Evolutionary conservation across 1,140 invertebrate genomes (phyloP).

Genomic region (Vanessa tameamea): DNA sequence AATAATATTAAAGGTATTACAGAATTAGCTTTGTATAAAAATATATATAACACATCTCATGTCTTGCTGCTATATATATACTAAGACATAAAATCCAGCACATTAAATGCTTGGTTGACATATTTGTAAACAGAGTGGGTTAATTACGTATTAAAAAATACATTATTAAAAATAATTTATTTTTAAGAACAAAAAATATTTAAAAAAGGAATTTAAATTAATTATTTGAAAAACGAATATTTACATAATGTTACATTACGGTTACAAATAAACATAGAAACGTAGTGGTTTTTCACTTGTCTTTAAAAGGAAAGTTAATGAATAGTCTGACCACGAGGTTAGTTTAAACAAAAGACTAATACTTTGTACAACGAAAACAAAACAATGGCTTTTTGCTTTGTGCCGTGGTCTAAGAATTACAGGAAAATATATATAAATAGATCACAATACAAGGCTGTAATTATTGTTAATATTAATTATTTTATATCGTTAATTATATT

Average conservation of each 20-base stretch:
- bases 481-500: no score
- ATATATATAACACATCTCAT: neutral
- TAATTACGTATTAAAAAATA: no score
- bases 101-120: no score
- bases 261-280: slow-evolving; percentile 11
- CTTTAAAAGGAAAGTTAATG: slow-evolving; percentile 50
- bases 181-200: no score
- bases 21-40: slow-evolving; percentile 2
- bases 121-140: no score
- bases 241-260: slow-evolving; percentile 1
- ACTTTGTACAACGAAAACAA: slow-evolving; percentile 42
- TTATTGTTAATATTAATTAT: neutral
- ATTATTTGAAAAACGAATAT: neutral
- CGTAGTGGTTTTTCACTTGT: slow-evolving; percentile 45
- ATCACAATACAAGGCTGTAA: neutral
- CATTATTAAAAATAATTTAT: no score
- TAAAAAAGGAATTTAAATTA: no score
- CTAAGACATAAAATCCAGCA: no score
- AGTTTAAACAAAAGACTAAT: slow-evolving; percentile 53
- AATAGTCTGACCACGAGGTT: slow-evolving; percentile 47
- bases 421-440: neutral
- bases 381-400: slow-evolving; percentile 39
- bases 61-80: no score
- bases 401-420: neutral
- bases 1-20: slow-evolving; percentile 19